Evolutionary conservation across 1,140 invertebrate species (phyloP), one percentile per base, ranked within the genome.

Genomic region (Diabrotica undecimpunctata): DNA sequence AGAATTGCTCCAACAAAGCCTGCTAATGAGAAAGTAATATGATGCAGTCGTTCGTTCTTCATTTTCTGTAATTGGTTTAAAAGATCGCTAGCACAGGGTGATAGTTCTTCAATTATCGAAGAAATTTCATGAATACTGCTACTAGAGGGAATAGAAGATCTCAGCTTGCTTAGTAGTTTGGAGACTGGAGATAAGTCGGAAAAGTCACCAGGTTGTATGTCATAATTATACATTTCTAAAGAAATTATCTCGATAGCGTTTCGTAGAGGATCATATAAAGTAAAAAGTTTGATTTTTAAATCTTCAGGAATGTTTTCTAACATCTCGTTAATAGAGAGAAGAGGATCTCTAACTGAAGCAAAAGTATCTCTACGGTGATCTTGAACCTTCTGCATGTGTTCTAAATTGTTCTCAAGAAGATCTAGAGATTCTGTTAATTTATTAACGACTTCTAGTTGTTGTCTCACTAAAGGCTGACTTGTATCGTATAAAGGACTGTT

Each of bases 231-330:
- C 61, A 70, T 67, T 62, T 78, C 77, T 38, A 78, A 65, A 8
- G 64, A 71, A 46, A 76, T 66, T 9, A 78, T 73, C 66, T 78
- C 77, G 11, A 78, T 64, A 36, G 70, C 70, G 62, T 76, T 72
- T 50, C 68, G 61, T 12, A 78, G 52, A 35, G 73, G 68, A 52
- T 70, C 67, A 36, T 71, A 64, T 8, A 69, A 50, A 36, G 53
- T 71, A 36, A 61, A 65, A 14, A 70, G 50, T 51, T 64, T 67
- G 25, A 69, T 67, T 38, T 69, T 70, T 13, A 72, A 39, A 14
- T 66, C 67, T 62, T 69, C 67, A 11, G 65, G 64, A n/a, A 66
- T 62, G 9, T 54, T 54, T 50, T 72, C 67, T 41, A 69, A 53
- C 11, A 72, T 64, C 51, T 70, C 66, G 7, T 66, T 67, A 35